Conservation (phyloP, 2,113 vertebrate species). For the Amphilophus citrinellus region DNA sequence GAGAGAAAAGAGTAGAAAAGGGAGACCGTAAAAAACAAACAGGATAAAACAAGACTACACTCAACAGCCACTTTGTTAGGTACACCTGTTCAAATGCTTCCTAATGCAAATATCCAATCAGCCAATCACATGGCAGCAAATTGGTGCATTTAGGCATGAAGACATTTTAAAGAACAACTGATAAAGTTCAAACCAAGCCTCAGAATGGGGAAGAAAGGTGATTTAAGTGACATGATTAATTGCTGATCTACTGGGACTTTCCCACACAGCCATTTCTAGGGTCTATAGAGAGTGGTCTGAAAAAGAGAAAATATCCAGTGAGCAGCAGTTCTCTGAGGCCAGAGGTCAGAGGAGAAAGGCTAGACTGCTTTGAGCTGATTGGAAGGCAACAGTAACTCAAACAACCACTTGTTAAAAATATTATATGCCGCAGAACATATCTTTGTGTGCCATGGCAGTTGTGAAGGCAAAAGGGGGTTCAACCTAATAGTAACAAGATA, state of each 20-base stretch:
- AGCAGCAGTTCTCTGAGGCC: neutral
- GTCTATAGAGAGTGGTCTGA: neutral
- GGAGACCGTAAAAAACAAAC: neutral
- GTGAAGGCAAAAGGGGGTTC: neutral
- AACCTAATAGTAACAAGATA: neutral
- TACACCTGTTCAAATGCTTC: no score
- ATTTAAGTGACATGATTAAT: neutral
- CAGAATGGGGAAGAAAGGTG: neutral
- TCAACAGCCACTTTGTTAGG: no score
- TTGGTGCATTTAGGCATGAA: accelerated
- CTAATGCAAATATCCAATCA: no score
- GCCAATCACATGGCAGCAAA: no score
- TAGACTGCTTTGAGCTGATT: neutral
- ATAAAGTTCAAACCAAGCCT: neutral
- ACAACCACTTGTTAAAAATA: neutral
- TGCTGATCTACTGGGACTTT: neutral
- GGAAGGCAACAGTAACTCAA: neutral
- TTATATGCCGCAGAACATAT: neutral
- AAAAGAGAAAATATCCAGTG: neutral
- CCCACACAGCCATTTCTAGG: neutral
- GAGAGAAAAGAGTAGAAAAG: neutral
- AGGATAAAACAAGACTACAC: neutral
- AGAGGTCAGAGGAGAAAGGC: neutral
- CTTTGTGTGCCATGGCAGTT: neutral
- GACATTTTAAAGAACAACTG: neutral